Percentiles rank a stretch among this genome's conserved stretches.
Evolutionary conservation across 2,888 invertebrate species (phyloP).

Genomic region (Selenia dentaria): DNA sequence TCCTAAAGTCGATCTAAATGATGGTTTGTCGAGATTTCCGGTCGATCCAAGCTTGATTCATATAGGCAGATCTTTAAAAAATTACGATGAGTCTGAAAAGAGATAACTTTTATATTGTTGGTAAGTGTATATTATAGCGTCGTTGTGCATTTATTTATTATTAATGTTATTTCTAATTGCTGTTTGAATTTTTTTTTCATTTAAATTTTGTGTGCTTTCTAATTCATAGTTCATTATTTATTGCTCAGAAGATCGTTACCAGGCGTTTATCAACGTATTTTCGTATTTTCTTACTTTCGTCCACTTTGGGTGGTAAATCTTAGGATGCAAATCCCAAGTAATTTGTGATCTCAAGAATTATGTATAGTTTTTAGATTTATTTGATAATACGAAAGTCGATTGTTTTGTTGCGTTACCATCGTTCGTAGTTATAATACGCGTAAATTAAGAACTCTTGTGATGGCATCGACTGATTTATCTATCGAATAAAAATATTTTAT

Average conservation of each 20-base stretch:
- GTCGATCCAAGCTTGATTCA: slow-evolving; percentile 52
- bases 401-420: slow-evolving; percentile 1
- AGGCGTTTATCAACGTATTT: slow-evolving; percentile 17
- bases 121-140: not conserved
- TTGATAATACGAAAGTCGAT: slow-evolving; percentile 2
- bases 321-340: not conserved
- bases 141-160: slow-evolving; percentile 38
- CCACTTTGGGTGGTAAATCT: not conserved
- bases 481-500: slow-evolving; percentile 19
- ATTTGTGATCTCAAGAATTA: slow-evolving; percentile 23
- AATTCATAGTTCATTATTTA: too few relatives aligned
- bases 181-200: not conserved
- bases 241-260: too few relatives aligned
- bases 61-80: slow-evolving; percentile 65
- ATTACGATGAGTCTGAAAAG: slow-evolving; percentile 48
- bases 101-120: slow-evolving; percentile 30
- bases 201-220: too few relatives aligned
- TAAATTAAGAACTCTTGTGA: slow-evolving; percentile 30
- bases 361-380: slow-evolving; percentile 10
- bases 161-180: slow-evolving; percentile 17
- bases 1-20: slow-evolving; percentile 52
- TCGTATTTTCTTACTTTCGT: not conserved
- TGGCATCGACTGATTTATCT: slow-evolving; percentile 33
- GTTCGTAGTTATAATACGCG: slow-evolving; percentile 12
- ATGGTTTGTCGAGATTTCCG: slow-evolving; percentile 50